phyloP scores from a whole-genome alignment of 2,113 vertebrate genomes.

The Notothenia rossii region DNA sequence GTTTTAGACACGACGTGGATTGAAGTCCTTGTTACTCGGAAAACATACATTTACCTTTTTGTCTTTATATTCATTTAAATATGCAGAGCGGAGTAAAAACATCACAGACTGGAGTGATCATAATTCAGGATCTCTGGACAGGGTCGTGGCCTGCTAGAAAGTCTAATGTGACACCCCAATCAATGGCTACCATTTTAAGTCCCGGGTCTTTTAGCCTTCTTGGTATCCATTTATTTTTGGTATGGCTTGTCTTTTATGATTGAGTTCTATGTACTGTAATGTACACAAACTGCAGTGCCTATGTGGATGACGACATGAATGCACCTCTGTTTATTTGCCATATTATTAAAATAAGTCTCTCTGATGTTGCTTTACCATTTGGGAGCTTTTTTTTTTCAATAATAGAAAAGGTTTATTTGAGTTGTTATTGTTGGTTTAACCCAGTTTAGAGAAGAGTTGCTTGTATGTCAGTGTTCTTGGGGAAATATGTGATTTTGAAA shows the following conservation, averaged over 20 bases:
- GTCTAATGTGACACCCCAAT: conserved; percentile 61
- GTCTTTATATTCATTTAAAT: conserved; percentile 72
- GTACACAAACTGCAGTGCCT: conserved; percentile 81
- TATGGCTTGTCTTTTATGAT: conserved; percentile 67
- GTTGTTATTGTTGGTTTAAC: not conserved
- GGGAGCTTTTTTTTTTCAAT: not conserved
- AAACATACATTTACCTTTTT: conserved; percentile 67
- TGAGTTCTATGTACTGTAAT: conserved; percentile 66
- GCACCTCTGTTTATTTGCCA: conserved; percentile 74
- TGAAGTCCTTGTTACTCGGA: conserved; percentile 64
- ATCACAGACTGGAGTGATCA: conserved; percentile 48
- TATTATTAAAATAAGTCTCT: conserved; percentile 71
- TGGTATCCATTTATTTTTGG: conserved; percentile 69
- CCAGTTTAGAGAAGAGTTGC: not conserved
- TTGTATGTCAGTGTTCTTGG: not conserved
- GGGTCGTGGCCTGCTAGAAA: conserved; percentile 55
- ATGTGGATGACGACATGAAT: conserved; percentile 72
- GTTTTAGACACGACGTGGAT: conserved; percentile 76
- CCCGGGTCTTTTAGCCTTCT: conserved; percentile 27
- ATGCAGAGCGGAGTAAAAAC: conserved; percentile 56
- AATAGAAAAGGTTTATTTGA: not conserved
- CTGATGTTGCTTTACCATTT: conserved; percentile 39
- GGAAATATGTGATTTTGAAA: no score
- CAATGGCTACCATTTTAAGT: conserved; percentile 47
- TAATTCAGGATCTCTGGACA: conserved; percentile 47